Percentiles rank a stretch among this genome's conserved stretches.
phyloP scores from a whole-genome alignment of 1,140 invertebrate genomes.

The Aphaenogaster floridana region DNA sequence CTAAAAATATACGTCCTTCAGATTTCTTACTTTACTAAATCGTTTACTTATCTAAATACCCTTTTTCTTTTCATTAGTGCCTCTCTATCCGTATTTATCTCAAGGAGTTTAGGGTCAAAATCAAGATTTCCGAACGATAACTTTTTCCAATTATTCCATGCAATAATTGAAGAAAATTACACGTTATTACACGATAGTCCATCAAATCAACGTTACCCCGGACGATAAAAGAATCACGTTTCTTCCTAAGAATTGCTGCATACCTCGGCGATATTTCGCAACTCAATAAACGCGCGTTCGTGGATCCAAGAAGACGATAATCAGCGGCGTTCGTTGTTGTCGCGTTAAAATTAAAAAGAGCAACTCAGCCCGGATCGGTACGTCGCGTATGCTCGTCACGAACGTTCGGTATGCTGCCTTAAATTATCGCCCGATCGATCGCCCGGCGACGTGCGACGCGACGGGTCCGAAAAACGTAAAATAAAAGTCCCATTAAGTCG shows the following conservation, averaged over 20 bases:
- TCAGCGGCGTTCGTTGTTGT: neutral
- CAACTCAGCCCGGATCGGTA: neutral
- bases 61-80: neutral
- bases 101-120: neutral
- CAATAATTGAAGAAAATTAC: neutral
- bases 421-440: slow-evolving; percentile 50
- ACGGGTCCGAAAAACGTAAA: slow-evolving; percentile 13
- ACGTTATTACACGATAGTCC: neutral
- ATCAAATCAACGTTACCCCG: neutral
- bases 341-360: neutral
- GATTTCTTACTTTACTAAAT: neutral
- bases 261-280: neutral
- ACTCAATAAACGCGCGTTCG: neutral
- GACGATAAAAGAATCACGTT: neutral
- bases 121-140: neutral
- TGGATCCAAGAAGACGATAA: neutral
- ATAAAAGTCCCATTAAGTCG: slow-evolving; percentile 53
- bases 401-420: slow-evolving; percentile 7
- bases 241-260: neutral
- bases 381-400: neutral
- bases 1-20: neutral
- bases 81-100: neutral
- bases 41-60: neutral
- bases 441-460: neutral
- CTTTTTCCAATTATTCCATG: neutral